A percentile compares a stretch with the other conserved stretches of the same genome.
These are phyloP conservation scores for Bufo gargarizans DNA, from an alignment of 2,113 vertebrate genomes.

Conservation along the genomic window DNA sequence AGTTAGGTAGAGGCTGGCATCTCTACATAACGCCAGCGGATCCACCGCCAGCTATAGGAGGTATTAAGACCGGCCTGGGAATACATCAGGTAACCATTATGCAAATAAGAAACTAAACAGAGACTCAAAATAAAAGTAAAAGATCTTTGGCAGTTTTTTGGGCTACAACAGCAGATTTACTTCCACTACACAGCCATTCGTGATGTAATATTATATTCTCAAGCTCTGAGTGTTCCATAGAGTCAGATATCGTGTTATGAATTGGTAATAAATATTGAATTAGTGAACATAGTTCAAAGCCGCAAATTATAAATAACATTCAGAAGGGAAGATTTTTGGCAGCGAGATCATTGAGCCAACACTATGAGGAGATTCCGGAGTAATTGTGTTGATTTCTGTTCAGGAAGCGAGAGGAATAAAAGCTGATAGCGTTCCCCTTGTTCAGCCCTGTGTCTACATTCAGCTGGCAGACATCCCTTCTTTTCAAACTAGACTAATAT, in stretches of 20 bases:
- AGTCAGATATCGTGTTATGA: background rate
- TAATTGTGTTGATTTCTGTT: background rate
- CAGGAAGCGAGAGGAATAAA: background rate
- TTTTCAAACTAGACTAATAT: background rate
- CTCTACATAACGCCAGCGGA: no score
- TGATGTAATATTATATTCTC: background rate
- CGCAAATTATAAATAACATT: background rate
- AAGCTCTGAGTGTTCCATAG: background rate
- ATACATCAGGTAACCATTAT: no score
- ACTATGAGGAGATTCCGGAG: background rate
- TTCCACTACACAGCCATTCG: no score
- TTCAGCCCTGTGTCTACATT: background rate
- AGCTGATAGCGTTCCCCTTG: conserved; percentile 1
- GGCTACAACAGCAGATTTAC: no score
- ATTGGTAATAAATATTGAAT: background rate
- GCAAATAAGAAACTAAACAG: no score
- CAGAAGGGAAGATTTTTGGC: background rate
- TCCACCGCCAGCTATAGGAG: no score
- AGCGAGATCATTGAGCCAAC: background rate
- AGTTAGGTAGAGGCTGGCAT: no score
- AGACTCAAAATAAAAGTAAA: no score
- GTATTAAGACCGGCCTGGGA: no score
- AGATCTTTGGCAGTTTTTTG: no score
- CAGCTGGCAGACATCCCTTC: background rate
- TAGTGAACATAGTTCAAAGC: background rate